Conservation (phyloP, 2,797 vertebrate species). For the Chanos chanos region DNA sequence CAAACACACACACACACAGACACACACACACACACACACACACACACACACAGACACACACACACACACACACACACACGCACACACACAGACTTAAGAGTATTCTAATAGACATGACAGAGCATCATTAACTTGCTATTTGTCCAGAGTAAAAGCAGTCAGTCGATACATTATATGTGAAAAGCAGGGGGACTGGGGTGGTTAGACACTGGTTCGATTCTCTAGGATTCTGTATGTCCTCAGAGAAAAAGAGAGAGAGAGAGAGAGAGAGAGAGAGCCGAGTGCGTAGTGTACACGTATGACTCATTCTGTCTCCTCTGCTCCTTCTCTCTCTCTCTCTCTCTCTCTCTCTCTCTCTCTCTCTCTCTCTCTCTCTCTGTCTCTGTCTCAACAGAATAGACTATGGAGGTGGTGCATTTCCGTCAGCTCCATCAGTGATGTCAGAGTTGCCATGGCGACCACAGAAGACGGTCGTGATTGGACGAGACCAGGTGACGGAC, state of each 20-base stretch:
- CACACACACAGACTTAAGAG: background rate
- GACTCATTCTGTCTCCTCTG: constrained; percentile 22
- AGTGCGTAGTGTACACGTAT: too few species aligned
- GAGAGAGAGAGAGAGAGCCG: too few species aligned
- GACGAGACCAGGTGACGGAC: constrained; percentile 53
- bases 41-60: background rate
- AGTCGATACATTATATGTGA: too few species aligned
- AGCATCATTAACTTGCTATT: too few species aligned
- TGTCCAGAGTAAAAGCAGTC: too few species aligned
- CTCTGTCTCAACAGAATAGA: constrained; percentile 29
- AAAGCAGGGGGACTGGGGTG: too few species aligned
- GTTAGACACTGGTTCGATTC: too few species aligned
- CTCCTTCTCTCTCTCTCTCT: constrained; percentile 5
- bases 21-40: constrained; percentile 1
- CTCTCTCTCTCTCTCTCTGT: constrained; percentile 3
- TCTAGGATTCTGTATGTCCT: too few species aligned
- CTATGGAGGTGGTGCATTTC: constrained; percentile 57
- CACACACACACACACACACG: constrained; percentile 6
- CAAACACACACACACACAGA: constrained; percentile 1
- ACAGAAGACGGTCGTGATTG: constrained; percentile 47
- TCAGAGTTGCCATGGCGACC: constrained; percentile 71
- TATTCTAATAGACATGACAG: background rate
- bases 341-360: background rate
- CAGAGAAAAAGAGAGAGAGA: too few species aligned
- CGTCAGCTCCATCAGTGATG: constrained; percentile 58